Evolutionary conservation across 2,797 vertebrate species (phyloP).

Genomic region (Pyrrhura leucotis): DNA sequence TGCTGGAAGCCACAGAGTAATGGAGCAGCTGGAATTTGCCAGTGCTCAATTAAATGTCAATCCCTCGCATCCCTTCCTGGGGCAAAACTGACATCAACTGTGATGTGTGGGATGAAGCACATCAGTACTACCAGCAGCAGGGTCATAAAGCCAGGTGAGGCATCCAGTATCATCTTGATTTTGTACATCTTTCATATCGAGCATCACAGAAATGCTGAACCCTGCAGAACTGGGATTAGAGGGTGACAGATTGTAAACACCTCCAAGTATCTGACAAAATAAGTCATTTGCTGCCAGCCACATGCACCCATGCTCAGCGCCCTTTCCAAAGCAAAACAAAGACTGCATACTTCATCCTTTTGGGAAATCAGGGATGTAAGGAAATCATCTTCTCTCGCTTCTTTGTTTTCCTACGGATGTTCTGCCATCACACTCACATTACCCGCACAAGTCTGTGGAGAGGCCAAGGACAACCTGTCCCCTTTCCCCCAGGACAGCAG

Average conservation of each 20-base stretch:
- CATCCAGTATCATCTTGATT: neutral
- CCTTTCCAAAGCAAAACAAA: neutral
- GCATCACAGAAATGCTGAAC: neutral
- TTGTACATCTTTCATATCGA: neutral
- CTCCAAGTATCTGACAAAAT: neutral
- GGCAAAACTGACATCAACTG: neutral
- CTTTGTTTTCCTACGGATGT: neutral
- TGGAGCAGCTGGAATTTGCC: neutral
- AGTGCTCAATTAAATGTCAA: neutral
- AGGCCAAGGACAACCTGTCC: neutral
- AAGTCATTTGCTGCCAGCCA: neutral
- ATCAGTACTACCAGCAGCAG: neutral
- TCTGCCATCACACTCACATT: neutral
- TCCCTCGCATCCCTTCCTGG: neutral
- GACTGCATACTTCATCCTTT: neutral
- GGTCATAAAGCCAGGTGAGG: neutral
- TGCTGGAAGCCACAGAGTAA: neutral
- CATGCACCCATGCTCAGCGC: fast-evolving
- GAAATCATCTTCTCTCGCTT: neutral
- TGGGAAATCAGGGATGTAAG: neutral
- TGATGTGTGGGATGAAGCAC: neutral
- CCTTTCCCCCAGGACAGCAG: neutral
- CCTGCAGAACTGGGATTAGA: neutral
- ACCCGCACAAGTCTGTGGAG: fast-evolving
- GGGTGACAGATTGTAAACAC: neutral